These are phyloP conservation scores for Zhengitettix transpicula DNA, from an alignment of 2,888 invertebrate genomes.

Conservation along the genomic window DNA sequence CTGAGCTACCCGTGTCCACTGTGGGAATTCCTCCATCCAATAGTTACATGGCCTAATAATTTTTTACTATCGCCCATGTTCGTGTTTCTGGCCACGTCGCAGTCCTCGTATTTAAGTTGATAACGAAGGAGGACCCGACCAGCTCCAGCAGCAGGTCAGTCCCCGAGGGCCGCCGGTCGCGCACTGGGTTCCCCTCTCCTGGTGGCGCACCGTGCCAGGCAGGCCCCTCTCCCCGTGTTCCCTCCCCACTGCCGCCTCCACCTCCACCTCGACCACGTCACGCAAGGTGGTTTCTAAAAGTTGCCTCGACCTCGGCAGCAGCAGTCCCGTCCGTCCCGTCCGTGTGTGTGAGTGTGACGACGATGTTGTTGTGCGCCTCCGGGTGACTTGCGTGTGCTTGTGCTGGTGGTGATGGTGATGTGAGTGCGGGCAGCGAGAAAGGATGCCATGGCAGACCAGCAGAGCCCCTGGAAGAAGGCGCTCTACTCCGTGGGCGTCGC, in stretches of 20 bases:
- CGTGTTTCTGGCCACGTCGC: no score
- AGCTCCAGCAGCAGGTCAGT: no score
- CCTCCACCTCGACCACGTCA: neutral
- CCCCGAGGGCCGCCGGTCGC: neutral
- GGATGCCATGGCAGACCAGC: constrained; percentile 17
- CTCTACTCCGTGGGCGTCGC: constrained; percentile 52
- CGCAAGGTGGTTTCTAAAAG: neutral
- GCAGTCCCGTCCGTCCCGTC: neutral
- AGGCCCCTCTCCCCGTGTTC: neutral
- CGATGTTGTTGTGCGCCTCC: no score
- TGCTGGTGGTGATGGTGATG: neutral
- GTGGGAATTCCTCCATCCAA: no score
- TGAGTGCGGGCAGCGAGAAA: no score
- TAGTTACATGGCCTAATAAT: no score
- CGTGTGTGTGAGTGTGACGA: no score
- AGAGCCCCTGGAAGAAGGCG: constrained; percentile 33
- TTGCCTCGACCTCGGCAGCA: neutral
- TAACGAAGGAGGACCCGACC: no score
- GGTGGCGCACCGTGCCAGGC: neutral
- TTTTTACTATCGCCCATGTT: no score
- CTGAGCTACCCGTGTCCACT: no score
- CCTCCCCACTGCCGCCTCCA: neutral
- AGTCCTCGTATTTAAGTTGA: no score
- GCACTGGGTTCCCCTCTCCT: neutral
- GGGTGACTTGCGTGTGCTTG: neutral